Percentiles rank a stretch among this genome's conserved stretches.
These are phyloP conservation scores for Drosophila imparisetae DNA, from an alignment of 2,888 invertebrate genomes.

Conservation along the genomic window DNA sequence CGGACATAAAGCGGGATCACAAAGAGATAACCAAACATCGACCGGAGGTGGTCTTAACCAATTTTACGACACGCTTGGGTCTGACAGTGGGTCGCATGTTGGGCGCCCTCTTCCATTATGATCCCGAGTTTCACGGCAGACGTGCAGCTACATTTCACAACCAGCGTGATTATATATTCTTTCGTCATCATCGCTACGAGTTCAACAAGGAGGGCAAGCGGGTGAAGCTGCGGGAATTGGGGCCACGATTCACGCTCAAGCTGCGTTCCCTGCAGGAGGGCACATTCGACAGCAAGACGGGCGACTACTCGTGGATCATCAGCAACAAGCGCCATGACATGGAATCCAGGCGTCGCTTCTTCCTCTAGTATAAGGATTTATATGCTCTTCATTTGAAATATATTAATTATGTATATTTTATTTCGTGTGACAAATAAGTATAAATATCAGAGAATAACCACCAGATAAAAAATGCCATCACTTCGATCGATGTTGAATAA, in stretches of 20 bases:
- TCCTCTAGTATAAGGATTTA: slow-evolving; percentile 87
- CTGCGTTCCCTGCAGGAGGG: slow-evolving; percentile 97
- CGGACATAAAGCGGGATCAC: slow-evolving; percentile 91
- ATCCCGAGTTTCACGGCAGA: slow-evolving; percentile 97
- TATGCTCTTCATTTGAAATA: slow-evolving; percentile 20
- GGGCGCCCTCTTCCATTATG: slow-evolving; percentile 96
- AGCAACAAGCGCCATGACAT: slow-evolving; percentile 95
- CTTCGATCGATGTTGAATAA: slow-evolving; percentile 32
- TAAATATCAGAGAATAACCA: slow-evolving; percentile 23
- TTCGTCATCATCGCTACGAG: slow-evolving; percentile 98
- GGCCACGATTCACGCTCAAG: slow-evolving; percentile 97
- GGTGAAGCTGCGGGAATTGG: slow-evolving; percentile 94
- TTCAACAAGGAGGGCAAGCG: slow-evolving; percentile 92
- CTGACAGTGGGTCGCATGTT: slow-evolving; percentile 96
- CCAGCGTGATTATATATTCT: slow-evolving; percentile 99
- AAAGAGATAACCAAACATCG: slow-evolving; percentile 93
- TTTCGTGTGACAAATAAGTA: slow-evolving; percentile 29
- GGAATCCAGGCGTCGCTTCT: slow-evolving; percentile 97
- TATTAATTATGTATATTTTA: slow-evolving; percentile 17
- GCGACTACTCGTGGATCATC: slow-evolving; percentile 98
- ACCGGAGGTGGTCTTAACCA: slow-evolving; percentile 98
- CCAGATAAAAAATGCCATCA: slow-evolving; percentile 27
- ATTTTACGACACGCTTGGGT: slow-evolving; percentile 97
- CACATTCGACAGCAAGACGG: slow-evolving; percentile 97
- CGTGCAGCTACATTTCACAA: slow-evolving; percentile 99